Percentiles rank a stretch among this genome's conserved stretches.
These are phyloP conservation scores for Vanessa tameamea DNA, from an alignment of 1,140 invertebrate genomes.

Conservation along the genomic window DNA sequence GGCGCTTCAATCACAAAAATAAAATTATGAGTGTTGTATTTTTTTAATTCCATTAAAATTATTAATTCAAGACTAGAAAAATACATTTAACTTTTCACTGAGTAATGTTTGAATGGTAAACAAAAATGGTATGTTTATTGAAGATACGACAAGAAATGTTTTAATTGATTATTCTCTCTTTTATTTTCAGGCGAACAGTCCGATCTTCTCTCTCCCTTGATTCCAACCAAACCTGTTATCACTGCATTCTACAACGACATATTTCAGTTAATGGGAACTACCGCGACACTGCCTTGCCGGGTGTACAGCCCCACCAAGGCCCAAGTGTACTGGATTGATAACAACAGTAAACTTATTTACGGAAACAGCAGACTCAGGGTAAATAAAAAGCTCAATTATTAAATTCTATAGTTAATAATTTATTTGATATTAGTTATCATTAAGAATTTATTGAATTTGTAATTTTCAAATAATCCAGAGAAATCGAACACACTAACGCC, in stretches of 20 bases:
- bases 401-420: no score
- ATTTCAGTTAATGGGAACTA: slow-evolving; percentile 83
- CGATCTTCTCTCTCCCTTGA: slow-evolving; percentile 28
- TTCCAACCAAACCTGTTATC: slow-evolving; percentile 80
- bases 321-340: slow-evolving; percentile 85
- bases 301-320: slow-evolving; percentile 84
- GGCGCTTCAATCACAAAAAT: no score
- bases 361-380: slow-evolving; percentile 80
- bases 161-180: not conserved
- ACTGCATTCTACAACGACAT: slow-evolving; percentile 79
- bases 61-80: no score
- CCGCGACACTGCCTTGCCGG: slow-evolving; percentile 86
- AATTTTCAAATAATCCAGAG: no score
- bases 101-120: no score
- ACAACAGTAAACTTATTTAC: slow-evolving; percentile 80
- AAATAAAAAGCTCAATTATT: slow-evolving; percentile 10
- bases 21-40: no score
- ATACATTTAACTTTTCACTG: no score
- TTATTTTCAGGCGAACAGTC: slow-evolving; percentile 48
- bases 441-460: no score
- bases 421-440: no score
- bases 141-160: no score
- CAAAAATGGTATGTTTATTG: no score
- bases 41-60: no score
- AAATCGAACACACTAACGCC: not conserved